Evolutionary conservation across 2,113 vertebrate species (phyloP).

Genomic region (Leuciscus idus): DNA sequence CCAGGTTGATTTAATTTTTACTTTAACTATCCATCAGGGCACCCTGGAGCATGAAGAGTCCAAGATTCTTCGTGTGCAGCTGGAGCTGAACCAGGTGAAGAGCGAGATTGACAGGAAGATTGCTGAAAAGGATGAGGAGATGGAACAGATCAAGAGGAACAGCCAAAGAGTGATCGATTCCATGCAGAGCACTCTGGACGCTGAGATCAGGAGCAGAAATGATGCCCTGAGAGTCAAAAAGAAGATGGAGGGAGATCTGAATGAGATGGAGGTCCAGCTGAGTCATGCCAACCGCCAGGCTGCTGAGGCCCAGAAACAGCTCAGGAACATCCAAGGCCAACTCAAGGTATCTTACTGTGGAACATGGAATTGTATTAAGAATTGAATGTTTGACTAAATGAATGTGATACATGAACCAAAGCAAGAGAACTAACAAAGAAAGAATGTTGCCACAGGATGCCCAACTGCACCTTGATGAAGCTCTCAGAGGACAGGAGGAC

Average conservation of each 20-base stretch:
- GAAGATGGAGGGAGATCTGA: constrained; percentile 56
- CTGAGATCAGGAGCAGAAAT: constrained; percentile 56
- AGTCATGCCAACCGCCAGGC: constrained; percentile 55
- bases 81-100: constrained; percentile 79
- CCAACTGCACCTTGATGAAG: constrained; percentile 61
- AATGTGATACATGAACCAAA: not conserved
- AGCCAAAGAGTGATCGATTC: constrained; percentile 74
- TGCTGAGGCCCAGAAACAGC: constrained; percentile 54
- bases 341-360: constrained; percentile 37
- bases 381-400: too few species aligned
- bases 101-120: constrained; percentile 78
- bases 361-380: not conserved
- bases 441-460: constrained; percentile 73
- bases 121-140: constrained; percentile 80
- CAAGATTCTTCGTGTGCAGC: constrained; percentile 79
- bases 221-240: constrained; percentile 54
- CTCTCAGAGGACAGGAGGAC: constrained; percentile 76
- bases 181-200: constrained; percentile 76
- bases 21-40: not conserved
- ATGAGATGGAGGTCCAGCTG: constrained; percentile 52
- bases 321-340: constrained; percentile 51
- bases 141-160: constrained; percentile 78
- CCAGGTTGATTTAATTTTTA: not conserved
- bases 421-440: not conserved
- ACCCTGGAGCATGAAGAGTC: constrained; percentile 72